These are phyloP conservation scores for Ochropleura plecta DNA, from an alignment of 2,888 invertebrate species.

Conservation along the genomic window DNA sequence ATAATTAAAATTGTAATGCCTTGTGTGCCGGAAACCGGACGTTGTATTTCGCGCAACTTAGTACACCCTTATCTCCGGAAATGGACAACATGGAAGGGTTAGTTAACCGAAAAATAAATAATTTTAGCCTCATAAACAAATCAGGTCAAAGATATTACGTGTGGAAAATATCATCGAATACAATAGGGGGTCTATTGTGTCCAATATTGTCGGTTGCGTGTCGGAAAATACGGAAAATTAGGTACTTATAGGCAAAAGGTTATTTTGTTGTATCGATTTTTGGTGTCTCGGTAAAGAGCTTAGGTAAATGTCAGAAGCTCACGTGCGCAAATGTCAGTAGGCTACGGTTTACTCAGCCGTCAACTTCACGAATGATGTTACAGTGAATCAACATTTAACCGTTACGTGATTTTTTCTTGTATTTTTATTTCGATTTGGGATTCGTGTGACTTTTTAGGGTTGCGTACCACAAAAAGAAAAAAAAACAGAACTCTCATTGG, in stretches of 20 bases:
- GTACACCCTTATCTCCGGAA: constrained; percentile 46
- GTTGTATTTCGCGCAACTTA: constrained; percentile 53
- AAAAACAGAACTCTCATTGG: no score
- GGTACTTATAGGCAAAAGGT: constrained; percentile 75
- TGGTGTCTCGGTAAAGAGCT: constrained; percentile 67
- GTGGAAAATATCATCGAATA: constrained; percentile 54
- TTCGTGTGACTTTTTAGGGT: not conserved
- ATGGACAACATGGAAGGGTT: constrained; percentile 52
- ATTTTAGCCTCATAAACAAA: constrained; percentile 51
- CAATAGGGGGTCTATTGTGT: constrained; percentile 27
- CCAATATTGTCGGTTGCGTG: constrained; percentile 54
- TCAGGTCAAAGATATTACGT: constrained; percentile 25
- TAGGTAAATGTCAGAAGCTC: constrained; percentile 82
- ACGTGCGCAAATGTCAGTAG: constrained; percentile 84
- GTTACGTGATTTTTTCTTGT: constrained; percentile 18
- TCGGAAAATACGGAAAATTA: constrained; percentile 46
- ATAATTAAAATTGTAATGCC: constrained; percentile 36
- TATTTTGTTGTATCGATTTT: constrained; percentile 80
- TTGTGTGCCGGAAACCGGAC: constrained; percentile 50
- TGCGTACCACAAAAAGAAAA: no score
- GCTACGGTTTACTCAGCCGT: constrained; percentile 45
- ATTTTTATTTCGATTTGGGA: constrained; percentile 6
- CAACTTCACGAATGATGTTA: constrained; percentile 61
- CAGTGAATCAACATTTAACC: constrained; percentile 51
- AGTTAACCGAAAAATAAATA: constrained; percentile 48